A percentile compares a stretch with the other conserved stretches of the same genome.
Evolutionary conservation across 2,113 vertebrate genomes (phyloP).

Genomic region (Pygoscelis adeliae): DNA sequence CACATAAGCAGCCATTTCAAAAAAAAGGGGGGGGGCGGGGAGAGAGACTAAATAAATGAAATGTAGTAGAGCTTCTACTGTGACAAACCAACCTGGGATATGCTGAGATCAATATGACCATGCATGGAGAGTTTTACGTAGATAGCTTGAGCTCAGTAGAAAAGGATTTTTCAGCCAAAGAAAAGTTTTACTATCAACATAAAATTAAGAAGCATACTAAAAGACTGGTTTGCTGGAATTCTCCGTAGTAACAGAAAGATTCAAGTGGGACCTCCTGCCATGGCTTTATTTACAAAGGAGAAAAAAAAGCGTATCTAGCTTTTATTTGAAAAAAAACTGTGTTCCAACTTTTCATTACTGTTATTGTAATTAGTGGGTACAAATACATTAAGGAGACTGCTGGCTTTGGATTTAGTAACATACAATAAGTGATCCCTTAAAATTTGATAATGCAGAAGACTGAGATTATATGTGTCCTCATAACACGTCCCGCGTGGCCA

Average conservation of each 20-base stretch:
- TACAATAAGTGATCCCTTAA: not conserved
- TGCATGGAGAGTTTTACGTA: not conserved
- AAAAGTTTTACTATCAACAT: not conserved
- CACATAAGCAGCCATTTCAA: not conserved
- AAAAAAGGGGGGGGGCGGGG: not conserved
- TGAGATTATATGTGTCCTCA: not conserved
- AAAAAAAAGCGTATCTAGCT: not conserved
- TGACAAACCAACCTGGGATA: not conserved
- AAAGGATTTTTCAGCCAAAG: not conserved
- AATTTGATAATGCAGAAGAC: not conserved
- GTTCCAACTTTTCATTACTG: not conserved
- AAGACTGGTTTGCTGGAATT: not conserved
- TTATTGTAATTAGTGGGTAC: not conserved
- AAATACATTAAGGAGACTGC: not conserved
- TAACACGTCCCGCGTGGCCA: accelerated
- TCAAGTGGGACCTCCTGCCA: not conserved
- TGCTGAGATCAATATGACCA: not conserved
- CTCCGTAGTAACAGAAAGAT: not conserved
- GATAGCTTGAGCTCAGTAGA: not conserved
- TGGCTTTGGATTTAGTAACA: not conserved
- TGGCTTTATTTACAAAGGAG: not conserved
- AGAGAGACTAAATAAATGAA: not conserved
- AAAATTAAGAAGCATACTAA: not conserved
- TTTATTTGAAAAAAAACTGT: not conserved
- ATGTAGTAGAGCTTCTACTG: not conserved